Evolutionary conservation across 92 coral and sea anemone genomes (phyloP).

Genomic region (Hydrozoanthus gracilis): DNA sequence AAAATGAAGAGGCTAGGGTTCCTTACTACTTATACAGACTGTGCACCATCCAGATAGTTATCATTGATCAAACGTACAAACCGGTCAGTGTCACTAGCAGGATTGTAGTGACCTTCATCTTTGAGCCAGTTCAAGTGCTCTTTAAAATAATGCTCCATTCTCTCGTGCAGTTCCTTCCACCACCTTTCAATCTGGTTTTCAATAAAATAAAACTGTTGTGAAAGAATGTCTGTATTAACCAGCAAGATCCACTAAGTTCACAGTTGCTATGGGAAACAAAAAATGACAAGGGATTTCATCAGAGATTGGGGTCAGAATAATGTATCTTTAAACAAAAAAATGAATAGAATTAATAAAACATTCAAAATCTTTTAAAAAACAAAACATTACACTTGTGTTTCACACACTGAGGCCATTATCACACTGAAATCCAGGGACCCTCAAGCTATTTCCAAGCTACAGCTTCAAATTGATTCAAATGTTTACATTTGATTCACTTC

Average conservation of each 20-base stretch:
- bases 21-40: background rate
- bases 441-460: background rate
- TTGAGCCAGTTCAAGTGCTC: constrained; percentile 16
- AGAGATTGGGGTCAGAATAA: too few relatives aligned
- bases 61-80: constrained; percentile 9
- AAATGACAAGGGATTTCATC: too few relatives aligned
- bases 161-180: too few relatives aligned
- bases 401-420: background rate
- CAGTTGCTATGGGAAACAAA: too few relatives aligned
- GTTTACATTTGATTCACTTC: background rate
- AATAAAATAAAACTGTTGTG: constrained; percentile 1
- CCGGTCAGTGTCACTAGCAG: constrained; percentile 32
- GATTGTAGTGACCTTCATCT: constrained; percentile 32
- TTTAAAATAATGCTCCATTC: constrained; percentile 25
- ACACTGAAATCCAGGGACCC: background rate
- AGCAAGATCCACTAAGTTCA: too few relatives aligned
- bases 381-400: too few relatives aligned
- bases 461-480: background rate
- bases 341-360: background rate
- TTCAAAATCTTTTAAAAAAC: background rate
- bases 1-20: background rate
- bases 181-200: constrained; percentile 30
- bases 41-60: background rate
- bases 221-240: background rate
- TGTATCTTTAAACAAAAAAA: background rate